Conservation (phyloP, 2,888 invertebrate genomes). For the Leptinotarsa rubiginosa region DNA sequence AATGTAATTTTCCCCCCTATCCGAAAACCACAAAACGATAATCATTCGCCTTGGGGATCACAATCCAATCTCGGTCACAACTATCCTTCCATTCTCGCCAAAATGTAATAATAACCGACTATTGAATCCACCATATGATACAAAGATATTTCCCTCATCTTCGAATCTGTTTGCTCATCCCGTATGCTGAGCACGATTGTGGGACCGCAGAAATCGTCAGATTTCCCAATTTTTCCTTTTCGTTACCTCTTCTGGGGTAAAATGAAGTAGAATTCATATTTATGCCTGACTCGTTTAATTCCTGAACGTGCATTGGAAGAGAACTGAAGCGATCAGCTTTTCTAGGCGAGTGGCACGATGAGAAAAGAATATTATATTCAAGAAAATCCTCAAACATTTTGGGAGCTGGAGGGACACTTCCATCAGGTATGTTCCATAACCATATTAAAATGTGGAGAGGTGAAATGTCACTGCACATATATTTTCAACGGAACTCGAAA, state of each 20-base stretch:
- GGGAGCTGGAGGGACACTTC: too few relatives aligned
- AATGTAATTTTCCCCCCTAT: neutral
- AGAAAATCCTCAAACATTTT: too few relatives aligned
- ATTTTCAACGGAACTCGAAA: too few relatives aligned
- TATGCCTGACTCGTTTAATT: slow-evolving; percentile 19
- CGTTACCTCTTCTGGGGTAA: slow-evolving; percentile 13
- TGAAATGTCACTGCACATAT: too few relatives aligned
- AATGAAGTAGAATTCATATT: slow-evolving; percentile 20
- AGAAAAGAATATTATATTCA: too few relatives aligned
- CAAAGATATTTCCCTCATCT: slow-evolving; percentile 14
- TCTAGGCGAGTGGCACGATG: neutral
- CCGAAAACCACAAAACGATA: neutral
- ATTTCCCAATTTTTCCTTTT: slow-evolving; percentile 24
- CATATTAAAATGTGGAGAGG: too few relatives aligned
- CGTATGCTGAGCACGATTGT: slow-evolving; percentile 20
- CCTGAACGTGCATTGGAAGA: slow-evolving; percentile 11
- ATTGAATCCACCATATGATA: slow-evolving; percentile 13
- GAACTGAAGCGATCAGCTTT: neutral
- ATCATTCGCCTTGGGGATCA: neutral
- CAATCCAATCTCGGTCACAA: neutral
- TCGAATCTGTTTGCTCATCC: slow-evolving; percentile 21
- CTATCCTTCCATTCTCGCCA: neutral
- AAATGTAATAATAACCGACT: slow-evolving; percentile 16
- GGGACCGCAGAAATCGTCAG: slow-evolving; percentile 25
- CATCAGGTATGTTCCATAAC: too few relatives aligned